Percentiles rank a stretch among this genome's conserved stretches.
Evolutionary conservation across 2,888 invertebrate genomes (phyloP).

Genomic region (Rhabditoides inermis): DNA sequence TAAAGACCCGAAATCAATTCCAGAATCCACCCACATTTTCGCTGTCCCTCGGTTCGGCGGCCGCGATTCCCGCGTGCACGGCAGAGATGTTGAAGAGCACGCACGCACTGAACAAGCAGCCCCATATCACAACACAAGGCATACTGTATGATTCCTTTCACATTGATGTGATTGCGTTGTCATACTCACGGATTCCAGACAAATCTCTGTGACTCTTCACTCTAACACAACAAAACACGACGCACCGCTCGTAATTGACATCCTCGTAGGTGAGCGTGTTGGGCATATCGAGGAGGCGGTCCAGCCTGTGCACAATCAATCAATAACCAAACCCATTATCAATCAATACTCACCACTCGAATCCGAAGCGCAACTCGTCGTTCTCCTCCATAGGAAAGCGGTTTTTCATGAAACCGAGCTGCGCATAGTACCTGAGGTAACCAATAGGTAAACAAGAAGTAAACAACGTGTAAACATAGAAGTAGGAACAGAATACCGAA

Average conservation of each 20-base stretch:
- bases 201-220: conserved; percentile 66
- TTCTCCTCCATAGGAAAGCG: conserved; percentile 74
- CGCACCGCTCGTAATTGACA: conserved; percentile 36
- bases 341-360: conserved; percentile 53
- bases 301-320: conserved; percentile 64
- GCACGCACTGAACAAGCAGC: conserved; percentile 61
- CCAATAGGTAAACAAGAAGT: too few relatives aligned
- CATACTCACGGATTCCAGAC: too few relatives aligned
- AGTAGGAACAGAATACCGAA: too few relatives aligned
- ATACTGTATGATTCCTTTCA: too few relatives aligned
- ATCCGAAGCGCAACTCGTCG: conserved; percentile 61
- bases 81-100: conserved; percentile 89
- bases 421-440: conserved; percentile 91
- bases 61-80: conserved; percentile 78
- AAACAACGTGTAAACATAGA: too few relatives aligned
- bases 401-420: conserved; percentile 80
- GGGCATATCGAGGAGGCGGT: conserved; percentile 67
- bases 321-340: neutral
- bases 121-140: too few relatives aligned
- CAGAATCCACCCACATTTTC: conserved; percentile 20
- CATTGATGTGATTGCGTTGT: too few relatives aligned
- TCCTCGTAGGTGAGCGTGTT: conserved; percentile 35
- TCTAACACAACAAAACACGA: conserved; percentile 12
- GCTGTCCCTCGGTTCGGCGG: conserved; percentile 64
- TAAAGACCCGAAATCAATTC: too few relatives aligned